Conservation (phyloP, 2,888 invertebrate species). For the Sarcophaga variegata region DNA sequence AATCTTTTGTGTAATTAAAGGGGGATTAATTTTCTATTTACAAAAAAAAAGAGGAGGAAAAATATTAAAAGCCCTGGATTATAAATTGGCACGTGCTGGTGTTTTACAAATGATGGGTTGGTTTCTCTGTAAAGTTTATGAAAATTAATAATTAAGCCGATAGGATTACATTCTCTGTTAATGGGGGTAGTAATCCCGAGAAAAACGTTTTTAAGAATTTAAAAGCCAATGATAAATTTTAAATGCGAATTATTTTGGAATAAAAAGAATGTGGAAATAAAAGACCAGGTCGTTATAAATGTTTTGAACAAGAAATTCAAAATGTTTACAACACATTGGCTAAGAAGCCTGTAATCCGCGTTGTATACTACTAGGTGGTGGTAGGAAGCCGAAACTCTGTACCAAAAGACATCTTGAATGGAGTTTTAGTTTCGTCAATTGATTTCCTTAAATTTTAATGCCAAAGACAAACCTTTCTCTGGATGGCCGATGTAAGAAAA, state of each 20-base stretch:
- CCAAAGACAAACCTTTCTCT: too few relatives aligned
- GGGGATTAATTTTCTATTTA: slow-evolving; percentile 38
- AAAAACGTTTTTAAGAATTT: slow-evolving; percentile 30
- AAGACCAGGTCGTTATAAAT: too few relatives aligned
- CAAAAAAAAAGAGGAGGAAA: neutral
- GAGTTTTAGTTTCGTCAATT: too few relatives aligned
- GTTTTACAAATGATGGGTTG: slow-evolving; percentile 4
- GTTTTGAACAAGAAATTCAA: too few relatives aligned
- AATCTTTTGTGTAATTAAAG: slow-evolving; percentile 57
- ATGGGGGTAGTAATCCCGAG: neutral
- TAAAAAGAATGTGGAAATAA: neutral
- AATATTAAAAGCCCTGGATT: slow-evolving; percentile 25
- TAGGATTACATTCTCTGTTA: slow-evolving; percentile 24
- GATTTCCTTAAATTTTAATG: too few relatives aligned
- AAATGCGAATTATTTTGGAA: neutral
- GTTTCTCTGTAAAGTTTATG: neutral
- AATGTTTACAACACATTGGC: too few relatives aligned
- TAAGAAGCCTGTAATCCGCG: too few relatives aligned
- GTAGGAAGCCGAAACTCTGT: too few relatives aligned
- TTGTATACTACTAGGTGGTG: too few relatives aligned
- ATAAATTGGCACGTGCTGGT: slow-evolving; percentile 56
- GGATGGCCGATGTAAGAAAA: too few relatives aligned
- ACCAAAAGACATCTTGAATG: too few relatives aligned
- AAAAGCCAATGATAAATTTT: slow-evolving; percentile 28
- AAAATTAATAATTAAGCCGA: slow-evolving; percentile 31